Conservation (phyloP, 2,888 invertebrate genomes). For the Clunio marinus region DNA sequence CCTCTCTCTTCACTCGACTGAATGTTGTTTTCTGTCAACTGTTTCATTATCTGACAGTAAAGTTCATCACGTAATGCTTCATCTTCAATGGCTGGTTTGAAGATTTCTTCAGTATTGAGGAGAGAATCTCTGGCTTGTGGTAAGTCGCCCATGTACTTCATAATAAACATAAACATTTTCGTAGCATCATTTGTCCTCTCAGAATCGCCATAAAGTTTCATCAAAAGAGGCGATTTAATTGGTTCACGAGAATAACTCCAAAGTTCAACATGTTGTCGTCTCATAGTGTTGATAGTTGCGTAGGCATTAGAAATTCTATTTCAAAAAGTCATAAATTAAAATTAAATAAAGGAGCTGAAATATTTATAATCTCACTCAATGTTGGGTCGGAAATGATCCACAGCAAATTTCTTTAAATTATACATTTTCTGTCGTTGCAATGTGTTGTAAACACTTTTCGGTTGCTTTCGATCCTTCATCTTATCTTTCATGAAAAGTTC, state of each 20-base stretch:
- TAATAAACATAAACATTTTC: conserved; percentile 67
- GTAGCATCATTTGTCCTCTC: conserved; percentile 69
- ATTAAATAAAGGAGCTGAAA: not conserved
- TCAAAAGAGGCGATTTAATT: conserved; percentile 74
- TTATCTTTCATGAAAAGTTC: conserved; percentile 53
- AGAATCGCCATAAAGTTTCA: conserved; percentile 67
- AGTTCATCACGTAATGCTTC: conserved; percentile 80
- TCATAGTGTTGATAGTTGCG: conserved; percentile 62
- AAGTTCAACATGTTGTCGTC: conserved; percentile 66
- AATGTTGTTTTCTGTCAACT: conserved; percentile 82
- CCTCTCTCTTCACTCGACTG: conserved; percentile 82
- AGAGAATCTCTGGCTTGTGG: conserved; percentile 74
- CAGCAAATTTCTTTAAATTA: conserved; percentile 77
- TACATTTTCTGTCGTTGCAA: conserved; percentile 67
- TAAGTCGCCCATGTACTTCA: conserved; percentile 84
- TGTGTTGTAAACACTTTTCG: conserved; percentile 54
- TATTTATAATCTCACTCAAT: conserved; percentile 40
- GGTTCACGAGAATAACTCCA: conserved; percentile 82
- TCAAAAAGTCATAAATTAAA: conserved; percentile 44
- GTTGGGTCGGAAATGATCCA: conserved; percentile 67
- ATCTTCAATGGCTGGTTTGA: conserved; percentile 69
- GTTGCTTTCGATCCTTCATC: conserved; percentile 51
- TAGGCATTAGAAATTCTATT: conserved; percentile 55
- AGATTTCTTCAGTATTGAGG: conserved; percentile 86
- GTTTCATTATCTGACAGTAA: conserved; percentile 92